phyloP scores from a whole-genome alignment of 2,888 invertebrate species.

The Temnothorax ravouxi region DNA sequence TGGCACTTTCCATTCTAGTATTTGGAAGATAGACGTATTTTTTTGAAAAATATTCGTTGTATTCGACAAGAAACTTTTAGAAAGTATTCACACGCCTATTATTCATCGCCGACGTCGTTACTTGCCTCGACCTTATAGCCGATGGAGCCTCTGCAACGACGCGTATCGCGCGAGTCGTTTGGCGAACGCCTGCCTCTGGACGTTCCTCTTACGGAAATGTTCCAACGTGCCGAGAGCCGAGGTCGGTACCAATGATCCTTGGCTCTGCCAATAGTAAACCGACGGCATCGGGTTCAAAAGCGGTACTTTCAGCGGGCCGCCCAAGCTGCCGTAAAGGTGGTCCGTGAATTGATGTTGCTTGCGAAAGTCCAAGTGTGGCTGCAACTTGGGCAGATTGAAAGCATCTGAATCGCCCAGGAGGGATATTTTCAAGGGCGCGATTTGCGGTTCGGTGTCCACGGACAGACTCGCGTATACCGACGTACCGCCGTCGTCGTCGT shows the following conservation, averaged over 20 bases:
- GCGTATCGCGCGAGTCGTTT: constrained; percentile 42
- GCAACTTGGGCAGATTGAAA: constrained; percentile 59
- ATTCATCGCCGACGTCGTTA: constrained; percentile 12
- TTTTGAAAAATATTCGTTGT: neutral
- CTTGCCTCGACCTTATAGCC: constrained; percentile 51
- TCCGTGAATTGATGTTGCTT: neutral
- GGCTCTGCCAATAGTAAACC: constrained; percentile 63
- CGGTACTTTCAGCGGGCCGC: constrained; percentile 65
- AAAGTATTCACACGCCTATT: neutral
- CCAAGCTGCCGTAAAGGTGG: constrained; percentile 6
- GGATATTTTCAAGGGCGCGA: constrained; percentile 70
- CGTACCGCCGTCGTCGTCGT: constrained; percentile 50
- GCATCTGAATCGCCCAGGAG: constrained; percentile 56
- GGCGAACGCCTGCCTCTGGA: constrained; percentile 53
- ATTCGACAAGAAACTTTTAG: neutral
- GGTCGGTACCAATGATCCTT: constrained; percentile 49
- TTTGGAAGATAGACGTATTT: neutral
- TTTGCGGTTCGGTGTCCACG: constrained; percentile 60
- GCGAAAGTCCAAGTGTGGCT: constrained; percentile 53
- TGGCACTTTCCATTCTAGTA: neutral
- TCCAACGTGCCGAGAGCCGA: constrained; percentile 34
- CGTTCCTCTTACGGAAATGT: constrained; percentile 55
- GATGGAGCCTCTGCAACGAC: constrained; percentile 39
- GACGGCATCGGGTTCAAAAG: constrained; percentile 58
- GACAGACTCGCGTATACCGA: constrained; percentile 65